Conservation (phyloP, 2,888 invertebrate genomes). For the Drosophila kanekoi region DNA sequence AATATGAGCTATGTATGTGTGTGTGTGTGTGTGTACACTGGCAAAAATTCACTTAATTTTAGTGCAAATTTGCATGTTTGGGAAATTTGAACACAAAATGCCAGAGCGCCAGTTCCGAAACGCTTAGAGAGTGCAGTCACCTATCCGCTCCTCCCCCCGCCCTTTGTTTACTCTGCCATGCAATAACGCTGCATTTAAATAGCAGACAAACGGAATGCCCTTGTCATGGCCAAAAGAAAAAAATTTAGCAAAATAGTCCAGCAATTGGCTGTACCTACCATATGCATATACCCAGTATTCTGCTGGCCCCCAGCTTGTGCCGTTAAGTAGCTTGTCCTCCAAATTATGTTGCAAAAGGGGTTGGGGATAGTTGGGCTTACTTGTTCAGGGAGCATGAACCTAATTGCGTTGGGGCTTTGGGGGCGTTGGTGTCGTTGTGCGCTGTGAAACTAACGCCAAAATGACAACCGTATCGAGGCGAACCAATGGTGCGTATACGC, state of each 20-base stretch:
- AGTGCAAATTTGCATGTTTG: constrained; percentile 42
- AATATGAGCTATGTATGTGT: constrained; percentile 7
- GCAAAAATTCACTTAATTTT: constrained; percentile 42
- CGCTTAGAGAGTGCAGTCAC: constrained; percentile 1
- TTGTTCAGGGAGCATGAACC: constrained; percentile 25
- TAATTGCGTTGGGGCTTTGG: constrained; percentile 73
- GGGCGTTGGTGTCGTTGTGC: constrained; percentile 19
- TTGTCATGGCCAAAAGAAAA: not conserved
- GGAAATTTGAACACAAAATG: constrained; percentile 24
- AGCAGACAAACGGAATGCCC: constrained; percentile 11
- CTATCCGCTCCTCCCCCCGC: not conserved
- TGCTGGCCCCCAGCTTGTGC: not conserved
- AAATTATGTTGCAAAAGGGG: not conserved
- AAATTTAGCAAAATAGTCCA: constrained; percentile 1
- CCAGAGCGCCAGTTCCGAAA: constrained; percentile 12
- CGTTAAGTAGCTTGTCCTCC: constrained; percentile 40
- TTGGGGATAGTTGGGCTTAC: not conserved
- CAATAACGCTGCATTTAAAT: constrained; percentile 57
- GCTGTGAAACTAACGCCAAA: constrained; percentile 11
- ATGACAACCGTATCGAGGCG: not conserved
- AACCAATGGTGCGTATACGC: constrained; percentile 44
- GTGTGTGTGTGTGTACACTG: constrained; percentile 1
- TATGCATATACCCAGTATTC: not conserved
- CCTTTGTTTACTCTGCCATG: constrained; percentile 9
- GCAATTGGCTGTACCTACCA: constrained; percentile 13